These are phyloP conservation scores for Palythoa grandiflora DNA, from an alignment of 92 coral and sea anemone species.

Conservation along the genomic window DNA sequence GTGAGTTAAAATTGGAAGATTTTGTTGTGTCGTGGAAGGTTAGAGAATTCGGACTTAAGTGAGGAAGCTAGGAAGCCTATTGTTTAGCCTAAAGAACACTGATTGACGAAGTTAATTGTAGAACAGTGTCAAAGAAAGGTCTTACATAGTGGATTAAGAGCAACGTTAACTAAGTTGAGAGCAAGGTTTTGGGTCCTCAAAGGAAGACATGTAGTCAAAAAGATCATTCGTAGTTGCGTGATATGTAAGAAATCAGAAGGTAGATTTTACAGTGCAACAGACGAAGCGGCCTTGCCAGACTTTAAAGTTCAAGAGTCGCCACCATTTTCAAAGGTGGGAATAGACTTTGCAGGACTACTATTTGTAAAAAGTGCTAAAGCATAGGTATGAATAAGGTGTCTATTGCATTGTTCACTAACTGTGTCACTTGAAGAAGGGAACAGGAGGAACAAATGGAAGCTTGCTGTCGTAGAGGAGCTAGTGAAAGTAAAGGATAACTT, in stretches of 20 bases:
- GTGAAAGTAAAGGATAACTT: background rate
- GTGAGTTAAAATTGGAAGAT: conserved; percentile 5
- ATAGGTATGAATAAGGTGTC: background rate
- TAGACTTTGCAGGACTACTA: conserved; percentile 22
- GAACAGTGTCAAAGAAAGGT: conserved; percentile 40
- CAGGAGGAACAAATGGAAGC: background rate
- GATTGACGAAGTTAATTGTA: background rate
- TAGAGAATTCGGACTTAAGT: background rate
- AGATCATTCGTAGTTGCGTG: conserved; percentile 10
- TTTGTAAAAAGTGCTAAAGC: background rate
- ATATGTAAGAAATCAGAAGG: background rate
- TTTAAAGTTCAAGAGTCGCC: conserved; percentile 2
- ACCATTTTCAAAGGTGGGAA: background rate
- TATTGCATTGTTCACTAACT: background rate
- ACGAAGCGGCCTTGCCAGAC: conserved; percentile 13
- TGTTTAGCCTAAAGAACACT: conserved; percentile 1
- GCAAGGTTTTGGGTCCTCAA: too few species aligned
- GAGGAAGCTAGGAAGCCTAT: background rate
- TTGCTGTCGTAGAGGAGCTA: background rate
- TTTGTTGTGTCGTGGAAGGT: conserved; percentile 11
- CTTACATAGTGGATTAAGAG: conserved; percentile 45
- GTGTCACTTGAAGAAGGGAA: background rate
- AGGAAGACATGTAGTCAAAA: too few species aligned
- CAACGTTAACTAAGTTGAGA: conserved; percentile 46
- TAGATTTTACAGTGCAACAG: background rate